Evolutionary conservation across 2,113 vertebrate species (phyloP).

Genomic region (Ceratotherium simum): DNA sequence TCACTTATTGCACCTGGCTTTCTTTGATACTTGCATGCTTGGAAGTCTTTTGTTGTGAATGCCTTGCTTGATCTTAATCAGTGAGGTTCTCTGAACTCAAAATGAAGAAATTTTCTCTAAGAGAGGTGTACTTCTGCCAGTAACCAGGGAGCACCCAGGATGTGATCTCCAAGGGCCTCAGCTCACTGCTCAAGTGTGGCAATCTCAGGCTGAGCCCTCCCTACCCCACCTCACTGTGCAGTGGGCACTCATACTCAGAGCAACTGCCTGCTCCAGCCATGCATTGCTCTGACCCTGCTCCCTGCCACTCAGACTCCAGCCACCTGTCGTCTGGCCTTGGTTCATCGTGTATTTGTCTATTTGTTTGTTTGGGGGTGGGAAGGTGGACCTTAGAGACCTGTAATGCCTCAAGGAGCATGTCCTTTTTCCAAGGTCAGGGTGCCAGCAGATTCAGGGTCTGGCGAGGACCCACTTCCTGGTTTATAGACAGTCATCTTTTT

Average conservation of each 20-base stretch:
- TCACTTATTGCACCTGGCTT: background rate
- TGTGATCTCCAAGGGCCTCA: too few relatives aligned
- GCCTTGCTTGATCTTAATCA: background rate
- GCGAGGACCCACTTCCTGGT: too few relatives aligned
- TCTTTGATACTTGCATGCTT: background rate
- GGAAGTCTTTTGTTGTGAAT: background rate
- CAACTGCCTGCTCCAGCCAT: too few relatives aligned
- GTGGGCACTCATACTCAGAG: background rate
- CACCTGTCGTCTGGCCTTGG: background rate
- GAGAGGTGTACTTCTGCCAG: background rate
- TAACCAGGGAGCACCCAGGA: background rate
- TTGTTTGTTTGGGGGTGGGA: too few relatives aligned
- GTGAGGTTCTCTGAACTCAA: background rate
- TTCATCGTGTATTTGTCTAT: background rate
- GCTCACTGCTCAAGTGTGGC: background rate
- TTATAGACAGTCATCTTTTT: background rate
- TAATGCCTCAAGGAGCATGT: background rate
- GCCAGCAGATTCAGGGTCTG: background rate
- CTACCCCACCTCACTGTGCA: accelerated
- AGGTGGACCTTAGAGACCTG: background rate
- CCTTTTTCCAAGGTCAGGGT: background rate
- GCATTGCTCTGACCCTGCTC: background rate
- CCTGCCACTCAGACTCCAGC: background rate
- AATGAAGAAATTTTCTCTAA: background rate
- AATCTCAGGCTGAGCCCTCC: background rate